These are phyloP conservation scores for Drosophila tani DNA, from an alignment of 1,140 invertebrate genomes.

Conservation along the genomic window DNA sequence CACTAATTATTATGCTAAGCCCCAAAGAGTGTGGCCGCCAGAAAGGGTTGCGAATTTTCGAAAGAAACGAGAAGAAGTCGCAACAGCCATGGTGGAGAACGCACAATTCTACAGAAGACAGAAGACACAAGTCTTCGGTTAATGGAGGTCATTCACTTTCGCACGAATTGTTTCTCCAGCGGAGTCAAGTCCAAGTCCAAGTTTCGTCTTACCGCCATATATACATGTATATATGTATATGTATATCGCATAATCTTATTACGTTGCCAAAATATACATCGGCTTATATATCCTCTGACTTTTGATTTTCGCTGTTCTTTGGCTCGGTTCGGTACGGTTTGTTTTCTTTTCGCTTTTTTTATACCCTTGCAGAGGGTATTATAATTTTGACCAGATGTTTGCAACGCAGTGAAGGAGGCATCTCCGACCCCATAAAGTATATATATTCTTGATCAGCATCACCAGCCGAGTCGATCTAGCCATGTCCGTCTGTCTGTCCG, in stretches of 20 bases:
- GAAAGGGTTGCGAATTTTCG: slow-evolving; percentile 73
- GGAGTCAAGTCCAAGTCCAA: slow-evolving; percentile 69
- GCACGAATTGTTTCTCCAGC: slow-evolving; percentile 81
- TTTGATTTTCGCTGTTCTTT: slow-evolving; percentile 61
- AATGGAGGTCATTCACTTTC: slow-evolving; percentile 84
- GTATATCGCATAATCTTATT: slow-evolving; percentile 72
- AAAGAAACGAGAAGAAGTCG: slow-evolving; percentile 36
- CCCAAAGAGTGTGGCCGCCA: slow-evolving; percentile 20
- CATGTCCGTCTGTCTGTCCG: too few relatives aligned
- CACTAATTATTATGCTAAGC: slow-evolving; percentile 82
- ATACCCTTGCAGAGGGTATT: too few relatives aligned
- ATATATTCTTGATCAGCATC: too few relatives aligned
- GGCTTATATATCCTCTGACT: slow-evolving; percentile 37
- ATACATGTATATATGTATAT: slow-evolving; percentile 23
- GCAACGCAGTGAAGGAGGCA: too few relatives aligned
- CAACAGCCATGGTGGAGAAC: slow-evolving; percentile 23
- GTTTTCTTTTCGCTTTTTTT: slow-evolving; percentile 46
- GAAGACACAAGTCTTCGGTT: slow-evolving; percentile 58
- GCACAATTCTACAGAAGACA: slow-evolving; percentile 65
- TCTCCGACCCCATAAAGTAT: too few relatives aligned
- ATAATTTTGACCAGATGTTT: too few relatives aligned
- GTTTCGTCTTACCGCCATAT: slow-evolving; percentile 50
- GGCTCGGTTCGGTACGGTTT: not conserved
- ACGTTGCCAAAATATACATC: slow-evolving; percentile 62
- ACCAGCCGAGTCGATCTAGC: too few relatives aligned